A percentile compares a stretch with the other conserved stretches of the same genome.
phyloP scores from a whole-genome alignment of 2,113 vertebrate species.

The Coracopsis vasa region DNA sequence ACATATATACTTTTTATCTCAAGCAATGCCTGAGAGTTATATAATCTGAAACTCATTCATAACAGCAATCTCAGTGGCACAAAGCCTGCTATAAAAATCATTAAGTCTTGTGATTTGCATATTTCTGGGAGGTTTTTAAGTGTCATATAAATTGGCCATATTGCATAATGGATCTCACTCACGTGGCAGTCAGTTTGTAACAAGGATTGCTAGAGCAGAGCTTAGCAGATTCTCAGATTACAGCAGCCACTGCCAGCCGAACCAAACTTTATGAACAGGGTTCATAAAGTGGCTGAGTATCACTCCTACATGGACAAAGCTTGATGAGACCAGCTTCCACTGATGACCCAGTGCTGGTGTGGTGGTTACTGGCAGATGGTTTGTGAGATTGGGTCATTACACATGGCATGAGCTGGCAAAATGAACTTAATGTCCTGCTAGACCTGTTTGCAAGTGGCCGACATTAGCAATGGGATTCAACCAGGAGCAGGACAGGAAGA shows the following conservation, averaged over 20 bases:
- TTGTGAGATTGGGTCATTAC: neutral
- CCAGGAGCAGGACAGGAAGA: neutral
- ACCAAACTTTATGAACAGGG: neutral
- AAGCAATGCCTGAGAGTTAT: slow-evolving; percentile 2
- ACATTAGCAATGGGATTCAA: neutral
- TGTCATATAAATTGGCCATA: neutral
- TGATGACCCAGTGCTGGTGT: neutral
- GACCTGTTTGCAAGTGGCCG: neutral
- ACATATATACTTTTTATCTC: neutral
- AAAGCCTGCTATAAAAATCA: neutral
- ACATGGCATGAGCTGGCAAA: neutral
- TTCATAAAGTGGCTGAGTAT: neutral
- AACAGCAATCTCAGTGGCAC: neutral
- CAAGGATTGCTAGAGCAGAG: neutral
- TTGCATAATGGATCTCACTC: neutral
- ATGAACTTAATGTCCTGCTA: neutral
- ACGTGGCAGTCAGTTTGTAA: neutral
- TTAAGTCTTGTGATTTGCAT: neutral
- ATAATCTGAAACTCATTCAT: neutral
- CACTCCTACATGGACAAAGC: neutral
- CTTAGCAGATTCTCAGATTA: neutral
- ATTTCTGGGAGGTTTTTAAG: slow-evolving; percentile 30
- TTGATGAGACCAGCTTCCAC: neutral
- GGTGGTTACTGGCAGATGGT: neutral
- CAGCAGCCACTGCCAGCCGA: neutral